Evolutionary conservation across 2,888 invertebrate species (phyloP), one percentile per base, ranked within the genome.

Genomic region (Euplexia lucipara): DNA sequence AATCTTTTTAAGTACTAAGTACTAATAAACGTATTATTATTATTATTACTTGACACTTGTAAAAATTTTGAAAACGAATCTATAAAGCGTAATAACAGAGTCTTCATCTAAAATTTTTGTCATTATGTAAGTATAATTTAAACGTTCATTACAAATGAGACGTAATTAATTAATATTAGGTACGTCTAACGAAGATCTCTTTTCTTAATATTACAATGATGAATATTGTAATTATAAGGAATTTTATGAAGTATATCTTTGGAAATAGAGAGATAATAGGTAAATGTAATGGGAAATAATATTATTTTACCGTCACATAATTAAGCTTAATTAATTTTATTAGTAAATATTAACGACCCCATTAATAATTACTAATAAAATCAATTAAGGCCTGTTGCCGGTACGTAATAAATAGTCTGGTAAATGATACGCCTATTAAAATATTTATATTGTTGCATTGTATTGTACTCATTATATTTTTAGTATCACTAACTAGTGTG

Each of bases 361-460:
- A 10, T 58, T 58, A 45, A 45, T 59, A 30, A 26, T 18, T 20
- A 44, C 20, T 60, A 47, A 60, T 59, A 51, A 70, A 39, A 60
- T 51, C 26, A 59, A 49, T 67, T 59, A 59, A 45, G 14, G 18
- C n/a, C 32, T 58, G 22, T 49, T 51, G 41, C 26, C 20, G 16
- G 34, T 45, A 35, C 39, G 5, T 20, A 16, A 51, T 16, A n/a
- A 45, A 51, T 70, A 9, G 20, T 20, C 14, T 9, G 26, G 26
- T 34, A 39, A 45, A 39, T 51, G 39, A 59, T 44, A 58, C 16
- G 20, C 10, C 3, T 48, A 35, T 20, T 35, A 34, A 26, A 30
- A 39, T 14, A 9, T 37, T 37, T n/a, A 39, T 14, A 32, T 34
- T 16, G 26, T 53, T 37, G 3, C 9, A 39, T 20, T 37, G 51